A percentile compares a stretch with the other conserved stretches of the same genome.
Evolutionary conservation across 2,113 vertebrate genomes (phyloP).

Genomic region (Triplophysa siluroides): DNA sequence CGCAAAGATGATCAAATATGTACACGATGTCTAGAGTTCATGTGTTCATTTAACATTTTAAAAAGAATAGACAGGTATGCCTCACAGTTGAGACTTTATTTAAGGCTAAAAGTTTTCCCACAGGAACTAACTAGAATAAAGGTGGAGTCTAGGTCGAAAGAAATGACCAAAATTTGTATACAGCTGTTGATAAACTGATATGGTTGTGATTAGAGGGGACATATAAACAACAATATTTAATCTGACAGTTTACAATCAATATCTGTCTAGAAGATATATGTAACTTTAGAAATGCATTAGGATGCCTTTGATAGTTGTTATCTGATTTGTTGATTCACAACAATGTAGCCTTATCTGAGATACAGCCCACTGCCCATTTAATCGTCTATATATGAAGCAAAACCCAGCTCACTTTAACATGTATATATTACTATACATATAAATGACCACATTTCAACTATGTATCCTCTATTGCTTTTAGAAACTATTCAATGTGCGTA

Average conservation of each 20-base stretch:
- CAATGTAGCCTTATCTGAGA: neutral
- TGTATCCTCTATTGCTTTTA: neutral
- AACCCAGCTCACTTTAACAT: neutral
- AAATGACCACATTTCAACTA: neutral
- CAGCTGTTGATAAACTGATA: neutral
- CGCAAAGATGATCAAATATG: neutral
- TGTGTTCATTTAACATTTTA: neutral
- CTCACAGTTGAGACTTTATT: neutral
- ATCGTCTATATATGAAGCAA: neutral
- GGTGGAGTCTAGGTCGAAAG: neutral
- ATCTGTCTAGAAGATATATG: neutral
- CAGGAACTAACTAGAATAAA: neutral
- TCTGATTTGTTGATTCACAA: constrained; percentile 1
- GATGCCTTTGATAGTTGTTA: neutral
- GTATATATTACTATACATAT: neutral
- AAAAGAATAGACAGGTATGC: neutral
- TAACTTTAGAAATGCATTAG: neutral
- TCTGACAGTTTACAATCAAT: neutral
- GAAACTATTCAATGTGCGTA: too few species aligned
- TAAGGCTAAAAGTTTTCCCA: neutral
- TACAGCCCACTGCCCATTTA: neutral
- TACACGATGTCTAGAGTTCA: neutral
- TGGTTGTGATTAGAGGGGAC: neutral
- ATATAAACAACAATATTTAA: too few species aligned
- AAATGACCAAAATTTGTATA: neutral